Conservation (phyloP, 2,113 vertebrate genomes). For the Poeciliopsis turrubarensis region DNA sequence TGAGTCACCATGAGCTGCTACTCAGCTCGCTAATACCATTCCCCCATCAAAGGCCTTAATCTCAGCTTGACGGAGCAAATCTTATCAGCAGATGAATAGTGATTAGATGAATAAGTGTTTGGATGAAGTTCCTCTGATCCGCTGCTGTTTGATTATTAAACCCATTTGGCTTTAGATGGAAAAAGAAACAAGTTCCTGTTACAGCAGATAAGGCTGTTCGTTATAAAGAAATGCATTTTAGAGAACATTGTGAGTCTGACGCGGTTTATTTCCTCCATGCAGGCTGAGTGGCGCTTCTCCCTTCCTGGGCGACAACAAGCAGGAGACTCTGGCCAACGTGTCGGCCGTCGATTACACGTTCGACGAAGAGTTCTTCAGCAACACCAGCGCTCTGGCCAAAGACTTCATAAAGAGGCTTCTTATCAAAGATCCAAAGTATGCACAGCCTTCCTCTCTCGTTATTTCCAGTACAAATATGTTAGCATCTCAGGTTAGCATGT, state of each 20-base stretch:
- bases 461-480: not conserved
- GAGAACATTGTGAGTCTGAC: not conserved
- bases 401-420: slow-evolving; percentile 94
- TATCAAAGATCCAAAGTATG: slow-evolving; percentile 97
- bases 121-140: not conserved
- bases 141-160: slow-evolving; percentile 12
- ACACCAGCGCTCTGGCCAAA: slow-evolving; percentile 94
- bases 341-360: slow-evolving; percentile 98
- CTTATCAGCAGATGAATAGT: not conserved
- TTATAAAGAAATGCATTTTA: not conserved
- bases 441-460: not conserved
- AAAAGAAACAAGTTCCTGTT: not conserved
- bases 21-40: not conserved
- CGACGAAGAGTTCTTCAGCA: slow-evolving; percentile 96
- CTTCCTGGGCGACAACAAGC: slow-evolving; percentile 96
- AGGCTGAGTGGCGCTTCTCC: slow-evolving; percentile 96
- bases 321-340: slow-evolving; percentile 96
- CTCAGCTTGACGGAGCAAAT: slow-evolving; percentile 10
- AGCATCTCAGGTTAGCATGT: too few relatives aligned
- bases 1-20: slow-evolving; percentile 13
- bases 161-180: not conserved
- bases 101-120: not conserved
- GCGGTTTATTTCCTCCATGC: slow-evolving; percentile 18
- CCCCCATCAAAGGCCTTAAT: slow-evolving; percentile 15
- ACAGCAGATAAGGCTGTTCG: not conserved